Evolutionary conservation across 2,797 vertebrate genomes (phyloP), one percentile per base, ranked within the genome.

Genomic region (Hapalemur alaotrensis): DNA sequence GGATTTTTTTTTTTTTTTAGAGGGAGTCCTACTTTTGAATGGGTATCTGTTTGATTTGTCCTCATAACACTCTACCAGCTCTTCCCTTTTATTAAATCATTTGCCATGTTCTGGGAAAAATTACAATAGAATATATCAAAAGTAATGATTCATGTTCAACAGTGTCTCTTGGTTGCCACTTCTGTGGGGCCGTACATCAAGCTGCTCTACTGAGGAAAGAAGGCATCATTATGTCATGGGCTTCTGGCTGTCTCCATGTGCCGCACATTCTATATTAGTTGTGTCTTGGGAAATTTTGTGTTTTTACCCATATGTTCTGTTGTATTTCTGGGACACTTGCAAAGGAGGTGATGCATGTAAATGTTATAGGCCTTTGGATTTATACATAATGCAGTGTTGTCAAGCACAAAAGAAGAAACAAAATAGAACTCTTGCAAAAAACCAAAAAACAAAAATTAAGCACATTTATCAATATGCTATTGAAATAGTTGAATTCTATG

Each of bases 311-410:
- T 94, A 96, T 94, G 86, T 69, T 96, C 87, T 81, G 46, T 46
- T 89, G 46, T 91, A 96, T 95, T 96, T 97, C 91, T 96, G 95
- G 79, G 57, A 94, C 30, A 78, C 35, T 96, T 93, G 89, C 23
- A 96, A 95, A 96, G 76, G 38, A 94, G 50, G 22, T 48, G 82
- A 83, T 75, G 28, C 52, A n/a, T 86, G 70, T 50, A 91, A 93
- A 80, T 91, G 25, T 79, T 85, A 50, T 8, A 86, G 41, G 88
- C 48, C 75, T 95, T 23, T 78, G 75, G 70, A 20, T 80, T 83
- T 89, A 95, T 89, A 81, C 76, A 94, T 91, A 97, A 96, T 96
- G 52, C 75, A 95, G 83, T 84, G 95, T 87, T 92, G 52, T 61
- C 75, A 87, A 92, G 28, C 70, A 79, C 54, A 95, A 93, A 92